phyloP scores from a whole-genome alignment of 2,888 invertebrate genomes.

The Stomorhina lunata region DNA sequence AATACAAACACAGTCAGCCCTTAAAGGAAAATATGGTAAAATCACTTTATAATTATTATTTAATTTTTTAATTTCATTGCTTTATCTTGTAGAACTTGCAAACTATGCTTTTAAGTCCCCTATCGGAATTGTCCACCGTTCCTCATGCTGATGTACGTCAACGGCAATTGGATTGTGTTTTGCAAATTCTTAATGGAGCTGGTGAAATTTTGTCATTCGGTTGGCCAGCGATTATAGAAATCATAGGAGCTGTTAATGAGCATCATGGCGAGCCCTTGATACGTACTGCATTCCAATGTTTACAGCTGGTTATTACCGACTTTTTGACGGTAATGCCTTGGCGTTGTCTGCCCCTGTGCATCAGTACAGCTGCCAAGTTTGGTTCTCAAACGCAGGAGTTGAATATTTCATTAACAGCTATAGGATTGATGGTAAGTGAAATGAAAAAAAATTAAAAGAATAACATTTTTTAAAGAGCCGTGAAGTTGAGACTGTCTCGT shows the following conservation, averaged over 20 bases:
- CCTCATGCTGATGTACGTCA: slow-evolving; percentile 96
- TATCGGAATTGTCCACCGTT: slow-evolving; percentile 94
- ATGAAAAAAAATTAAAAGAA: no score
- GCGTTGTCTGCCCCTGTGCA: slow-evolving; percentile 92
- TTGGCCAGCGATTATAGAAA: slow-evolving; percentile 96
- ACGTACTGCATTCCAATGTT: slow-evolving; percentile 96
- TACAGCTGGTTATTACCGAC: slow-evolving; percentile 96
- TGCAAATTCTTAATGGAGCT: slow-evolving; percentile 94
- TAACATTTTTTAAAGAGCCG: no score
- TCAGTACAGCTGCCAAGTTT: slow-evolving; percentile 96
- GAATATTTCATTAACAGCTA: slow-evolving; percentile 97
- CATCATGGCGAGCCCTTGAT: slow-evolving; percentile 96
- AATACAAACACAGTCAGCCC: slow-evolving; percentile 91
- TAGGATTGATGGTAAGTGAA: slow-evolving; percentile 95
- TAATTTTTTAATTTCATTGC: not conserved
- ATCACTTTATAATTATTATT: not conserved
- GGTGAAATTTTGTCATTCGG: slow-evolving; percentile 96
- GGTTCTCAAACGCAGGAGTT: slow-evolving; percentile 97
- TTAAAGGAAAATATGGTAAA: slow-evolving; percentile 90
- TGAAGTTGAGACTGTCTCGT: no score
- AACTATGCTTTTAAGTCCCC: slow-evolving; percentile 91
- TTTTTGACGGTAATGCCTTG: slow-evolving; percentile 95
- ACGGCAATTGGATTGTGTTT: slow-evolving; percentile 95
- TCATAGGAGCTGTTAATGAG: slow-evolving; percentile 96
- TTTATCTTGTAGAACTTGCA: slow-evolving; percentile 84